Evolutionary conservation across 1,140 invertebrate species (phyloP).

Genomic region (Archivesica marissinica): DNA sequence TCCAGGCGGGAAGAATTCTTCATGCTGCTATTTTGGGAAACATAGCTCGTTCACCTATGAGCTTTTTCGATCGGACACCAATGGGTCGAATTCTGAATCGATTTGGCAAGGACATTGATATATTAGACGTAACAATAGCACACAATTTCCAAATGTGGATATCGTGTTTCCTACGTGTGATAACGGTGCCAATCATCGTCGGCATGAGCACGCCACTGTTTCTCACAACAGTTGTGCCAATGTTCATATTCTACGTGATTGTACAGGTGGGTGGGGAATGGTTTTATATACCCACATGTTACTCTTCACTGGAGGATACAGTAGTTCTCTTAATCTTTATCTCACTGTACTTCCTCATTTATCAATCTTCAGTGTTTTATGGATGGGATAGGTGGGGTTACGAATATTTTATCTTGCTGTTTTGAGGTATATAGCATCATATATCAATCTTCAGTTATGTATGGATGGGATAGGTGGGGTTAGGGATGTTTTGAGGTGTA

Average conservation of each 20-base stretch:
- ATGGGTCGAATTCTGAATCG: slow-evolving; percentile 77
- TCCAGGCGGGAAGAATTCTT: slow-evolving; percentile 89
- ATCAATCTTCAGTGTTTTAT: too few relatives aligned
- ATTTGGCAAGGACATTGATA: slow-evolving; percentile 82
- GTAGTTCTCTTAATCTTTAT: too few relatives aligned
- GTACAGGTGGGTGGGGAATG: slow-evolving; percentile 87
- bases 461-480: too few relatives aligned
- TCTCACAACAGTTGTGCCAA: slow-evolving; percentile 91
- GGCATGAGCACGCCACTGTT: slow-evolving; percentile 88
- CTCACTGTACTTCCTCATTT: too few relatives aligned
- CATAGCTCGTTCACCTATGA: slow-evolving; percentile 76
- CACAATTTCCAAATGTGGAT: slow-evolving; percentile 69
- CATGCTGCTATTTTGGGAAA: slow-evolving; percentile 90
- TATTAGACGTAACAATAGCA: slow-evolving; percentile 79
- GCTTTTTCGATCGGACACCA: slow-evolving; percentile 80
- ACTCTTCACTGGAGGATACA: not conserved
- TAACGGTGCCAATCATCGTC: slow-evolving; percentile 67
- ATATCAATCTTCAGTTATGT: too few relatives aligned
- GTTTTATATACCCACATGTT: not conserved
- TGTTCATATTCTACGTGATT: slow-evolving; percentile 94
- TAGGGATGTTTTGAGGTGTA: too few relatives aligned
- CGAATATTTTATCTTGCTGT: too few relatives aligned
- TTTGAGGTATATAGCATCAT: too few relatives aligned
- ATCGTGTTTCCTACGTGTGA: slow-evolving; percentile 68
- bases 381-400: too few relatives aligned